Evolutionary conservation across 92 coral and sea anemone genomes (phyloP), one percentile per base, ranked within the genome.

Genomic region (Micromussa lordhowensis): DNA sequence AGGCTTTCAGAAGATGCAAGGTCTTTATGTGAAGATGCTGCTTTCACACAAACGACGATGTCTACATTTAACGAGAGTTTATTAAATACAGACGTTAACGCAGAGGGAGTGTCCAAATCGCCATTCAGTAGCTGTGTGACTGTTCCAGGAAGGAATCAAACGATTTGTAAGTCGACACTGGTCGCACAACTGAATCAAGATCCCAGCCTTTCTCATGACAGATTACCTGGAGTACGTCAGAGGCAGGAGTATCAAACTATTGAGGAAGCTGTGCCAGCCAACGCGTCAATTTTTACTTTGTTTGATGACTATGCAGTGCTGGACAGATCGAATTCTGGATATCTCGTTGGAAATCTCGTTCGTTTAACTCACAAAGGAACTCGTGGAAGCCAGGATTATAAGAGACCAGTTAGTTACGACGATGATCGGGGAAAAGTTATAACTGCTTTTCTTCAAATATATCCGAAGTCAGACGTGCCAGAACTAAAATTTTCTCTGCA

Each of bases 111-210:
- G n/a, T 21, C 70, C 21, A 49, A 57, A 79, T 79, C 83, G 70
- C 29, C 71, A 79, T 24, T 61, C 55, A 80, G 73, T 59, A 58
- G 72, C 72, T 58, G n/a, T 58, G 21, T 58, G 64, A 58, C 64
- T 58, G 64, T 58, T 58, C 64, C 64, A 15, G 64, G 64, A 15
- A 58, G n/a, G 64, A 58, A 58, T 2, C 64, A 58, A 59, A 79
- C 71, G 59, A 53, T 88, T 49, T 81, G 81, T 51, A 88, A 88
- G 82, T 75, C 80, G n/a, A 88, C 86, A 16, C 74, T 88, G 35
- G 87, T 71, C 19, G 77, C 86, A 10, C 78, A 70, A 88, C 86
- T 88, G 2, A 90, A 90, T 63, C 76, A 90, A 48, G 90, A 90
- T 80, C 88, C 88, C 51, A 74, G 58, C 29, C 64, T 88, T 31